Percentiles rank a stretch among this genome's conserved stretches.
Evolutionary conservation across 2,888 invertebrate genomes (phyloP).

Genomic region (Catonia carolina): DNA sequence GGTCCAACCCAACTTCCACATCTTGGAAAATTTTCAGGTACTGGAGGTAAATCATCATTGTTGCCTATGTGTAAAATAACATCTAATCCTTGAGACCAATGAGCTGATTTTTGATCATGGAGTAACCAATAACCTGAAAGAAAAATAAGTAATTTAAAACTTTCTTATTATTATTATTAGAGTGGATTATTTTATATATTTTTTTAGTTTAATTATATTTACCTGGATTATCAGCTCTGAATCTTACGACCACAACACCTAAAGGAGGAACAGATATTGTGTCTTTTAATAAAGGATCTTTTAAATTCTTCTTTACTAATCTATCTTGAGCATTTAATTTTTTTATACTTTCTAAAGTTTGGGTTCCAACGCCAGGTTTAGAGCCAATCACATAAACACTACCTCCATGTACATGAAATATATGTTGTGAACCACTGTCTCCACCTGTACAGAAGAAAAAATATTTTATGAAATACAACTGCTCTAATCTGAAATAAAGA

Average conservation of each 20-base stretch:
- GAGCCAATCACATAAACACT: conserved; percentile 61
- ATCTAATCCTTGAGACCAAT: conserved; percentile 69
- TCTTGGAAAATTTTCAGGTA: conserved; percentile 66
- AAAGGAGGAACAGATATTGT: conserved; percentile 65
- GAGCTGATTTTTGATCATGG: conserved; percentile 65
- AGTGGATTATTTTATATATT: background rate
- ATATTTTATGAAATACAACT: no score
- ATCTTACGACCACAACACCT: conserved; percentile 62
- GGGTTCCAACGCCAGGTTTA: conserved; percentile 48
- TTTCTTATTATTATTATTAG: background rate
- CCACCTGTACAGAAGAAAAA: conserved; percentile 14
- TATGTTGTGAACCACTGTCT: conserved; percentile 45
- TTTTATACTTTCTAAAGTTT: conserved; percentile 49
- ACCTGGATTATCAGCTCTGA: conserved; percentile 70
- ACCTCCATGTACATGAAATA: conserved; percentile 71
- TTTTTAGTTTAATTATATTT: conserved; percentile 30
- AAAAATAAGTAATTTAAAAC: conserved; percentile 15
- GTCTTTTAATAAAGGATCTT: conserved; percentile 60
- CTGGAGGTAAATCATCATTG: conserved; percentile 54
- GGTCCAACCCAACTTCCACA: conserved; percentile 72
- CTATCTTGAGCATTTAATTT: conserved; percentile 52
- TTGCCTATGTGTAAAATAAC: conserved; percentile 67
- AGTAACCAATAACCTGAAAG: conserved; percentile 68
- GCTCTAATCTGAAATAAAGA: no score
- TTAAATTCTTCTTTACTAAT: conserved; percentile 52